These are phyloP conservation scores for Avahi laniger DNA, from an alignment of 2,797 vertebrate genomes.

Conservation along the genomic window DNA sequence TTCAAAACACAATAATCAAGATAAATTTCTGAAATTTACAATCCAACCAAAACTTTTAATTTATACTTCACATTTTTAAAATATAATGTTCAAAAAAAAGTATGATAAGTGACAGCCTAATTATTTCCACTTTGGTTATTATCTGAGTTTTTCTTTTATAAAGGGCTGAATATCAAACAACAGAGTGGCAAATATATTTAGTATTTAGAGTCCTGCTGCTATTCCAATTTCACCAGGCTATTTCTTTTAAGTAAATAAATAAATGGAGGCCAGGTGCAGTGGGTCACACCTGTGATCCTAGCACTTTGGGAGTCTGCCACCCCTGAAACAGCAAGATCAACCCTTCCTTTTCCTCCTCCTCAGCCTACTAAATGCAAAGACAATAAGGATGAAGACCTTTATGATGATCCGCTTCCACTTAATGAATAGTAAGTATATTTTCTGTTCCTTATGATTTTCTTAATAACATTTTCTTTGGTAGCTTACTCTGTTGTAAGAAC, in stretches of 20 bases:
- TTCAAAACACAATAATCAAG: not conserved
- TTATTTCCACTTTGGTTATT: not conserved
- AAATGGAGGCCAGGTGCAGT: not conserved
- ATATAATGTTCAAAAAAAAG: not conserved
- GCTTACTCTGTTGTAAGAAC: not conserved
- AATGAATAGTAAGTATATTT: not conserved
- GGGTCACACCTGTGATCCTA: not conserved
- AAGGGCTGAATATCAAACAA: not conserved
- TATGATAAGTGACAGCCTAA: not conserved
- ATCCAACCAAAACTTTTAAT: not conserved
- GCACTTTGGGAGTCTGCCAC: not conserved
- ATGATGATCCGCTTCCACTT: not conserved
- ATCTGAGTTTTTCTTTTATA: constrained; percentile 9
- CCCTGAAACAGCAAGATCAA: not conserved
- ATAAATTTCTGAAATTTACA: constrained; percentile 50
- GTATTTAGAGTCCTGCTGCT: not conserved
- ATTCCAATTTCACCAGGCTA: not conserved
- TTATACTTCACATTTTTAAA: not conserved
- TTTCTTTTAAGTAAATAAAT: not conserved
- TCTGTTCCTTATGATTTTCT: not conserved
- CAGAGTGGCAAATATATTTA: constrained; percentile 2
- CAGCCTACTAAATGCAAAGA: not conserved
- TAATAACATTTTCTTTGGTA: not conserved
- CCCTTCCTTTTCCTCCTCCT: not conserved
- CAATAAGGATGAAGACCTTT: not conserved